These are phyloP conservation scores for Dryoscopus gambensis DNA, from an alignment of 2,113 vertebrate genomes.

Conservation along the genomic window DNA sequence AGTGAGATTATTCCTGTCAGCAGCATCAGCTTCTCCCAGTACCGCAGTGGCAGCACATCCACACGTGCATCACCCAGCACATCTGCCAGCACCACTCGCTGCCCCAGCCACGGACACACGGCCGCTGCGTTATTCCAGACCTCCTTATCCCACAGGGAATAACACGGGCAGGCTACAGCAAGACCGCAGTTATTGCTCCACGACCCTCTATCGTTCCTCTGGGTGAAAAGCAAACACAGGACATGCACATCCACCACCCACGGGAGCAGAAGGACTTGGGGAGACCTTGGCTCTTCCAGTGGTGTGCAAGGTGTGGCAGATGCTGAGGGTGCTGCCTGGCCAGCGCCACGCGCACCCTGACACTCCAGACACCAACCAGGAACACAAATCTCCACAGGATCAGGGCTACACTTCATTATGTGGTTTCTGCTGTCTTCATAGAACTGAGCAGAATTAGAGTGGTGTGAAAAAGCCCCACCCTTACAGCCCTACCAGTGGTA, in stretches of 20 bases:
- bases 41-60: background rate
- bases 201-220: accelerated
- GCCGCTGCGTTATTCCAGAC: background rate
- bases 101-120: accelerated
- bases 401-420: background rate
- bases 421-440: background rate
- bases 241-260: background rate
- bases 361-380: background rate
- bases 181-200: background rate
- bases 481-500: background rate
- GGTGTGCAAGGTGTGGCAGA: background rate
- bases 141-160: background rate
- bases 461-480: background rate
- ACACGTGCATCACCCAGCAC: background rate
- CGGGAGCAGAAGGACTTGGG: background rate
- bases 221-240: background rate
- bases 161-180: background rate
- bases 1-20: background rate
- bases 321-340: background rate
- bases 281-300: background rate
- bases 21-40: background rate
- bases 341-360: background rate
- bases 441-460: background rate
- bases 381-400: background rate
- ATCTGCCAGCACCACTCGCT: background rate